Percentiles rank a stretch among this genome's conserved stretches.
phyloP scores from a whole-genome alignment of 1,140 invertebrate species.

The Drosophila athabasca region DNA sequence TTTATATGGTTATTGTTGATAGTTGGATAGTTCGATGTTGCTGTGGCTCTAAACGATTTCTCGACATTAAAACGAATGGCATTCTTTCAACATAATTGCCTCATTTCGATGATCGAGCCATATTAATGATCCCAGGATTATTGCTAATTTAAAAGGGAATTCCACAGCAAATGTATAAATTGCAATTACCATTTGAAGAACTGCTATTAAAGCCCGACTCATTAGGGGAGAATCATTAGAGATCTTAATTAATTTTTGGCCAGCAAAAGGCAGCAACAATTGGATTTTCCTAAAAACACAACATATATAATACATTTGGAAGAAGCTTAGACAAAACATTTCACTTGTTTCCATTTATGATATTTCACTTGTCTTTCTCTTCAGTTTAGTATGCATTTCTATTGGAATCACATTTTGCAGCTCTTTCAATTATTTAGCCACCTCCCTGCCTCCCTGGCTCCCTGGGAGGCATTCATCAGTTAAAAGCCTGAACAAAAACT shows the following conservation, averaged over 20 bases:
- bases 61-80: conserved; percentile 32
- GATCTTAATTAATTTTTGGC: not conserved
- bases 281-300: not conserved
- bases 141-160: conserved; percentile 36
- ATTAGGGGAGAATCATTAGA: conserved; percentile 14
- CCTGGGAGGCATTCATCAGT: conserved; percentile 29
- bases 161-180: conserved; percentile 31
- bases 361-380: not conserved
- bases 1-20: conserved; percentile 45
- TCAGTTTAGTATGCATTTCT: conserved; percentile 1
- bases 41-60: conserved; percentile 33
- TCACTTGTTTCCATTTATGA: too few relatives aligned
- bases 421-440: conserved; percentile 44
- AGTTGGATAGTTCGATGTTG: not conserved
- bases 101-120: conserved; percentile 8
- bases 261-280: too few relatives aligned
- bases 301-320: too few relatives aligned
- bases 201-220: conserved; percentile 23
- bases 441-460: not conserved
- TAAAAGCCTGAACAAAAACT: conserved; percentile 10
- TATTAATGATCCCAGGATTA: conserved; percentile 24
- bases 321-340: too few relatives aligned
- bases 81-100: conserved; percentile 27
- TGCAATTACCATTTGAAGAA: conserved; percentile 33
- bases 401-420: conserved; percentile 32